Evolutionary conservation across 2,113 vertebrate genomes (phyloP), one percentile per base, ranked within the genome.

Genomic region (Erythrocercus mccallii): DNA sequence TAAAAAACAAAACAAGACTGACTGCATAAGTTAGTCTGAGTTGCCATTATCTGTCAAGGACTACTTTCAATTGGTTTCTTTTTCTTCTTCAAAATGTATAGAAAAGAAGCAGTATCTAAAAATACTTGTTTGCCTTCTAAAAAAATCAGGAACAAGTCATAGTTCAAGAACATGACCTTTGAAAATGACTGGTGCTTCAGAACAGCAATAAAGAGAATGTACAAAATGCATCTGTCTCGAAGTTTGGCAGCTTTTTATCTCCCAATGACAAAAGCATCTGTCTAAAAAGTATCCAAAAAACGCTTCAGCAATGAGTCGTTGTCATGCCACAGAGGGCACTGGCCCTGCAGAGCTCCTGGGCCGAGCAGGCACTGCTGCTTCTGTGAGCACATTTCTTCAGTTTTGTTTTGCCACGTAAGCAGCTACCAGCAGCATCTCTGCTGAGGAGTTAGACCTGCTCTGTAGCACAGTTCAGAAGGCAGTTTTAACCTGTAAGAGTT

Each of bases 201-300:
- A 82, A 87, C 15, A 82, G 53, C 56, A 91, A 80, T n/a, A 58
- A 57, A 40, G 42, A 60, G 31, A 86, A 92, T 0, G 0, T 33
- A 56, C 54, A 69, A 58, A 95, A 68, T 19, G 6, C 15, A 15
- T 56, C 35, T 56, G 6, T 74, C 56, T 35, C 18, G 2, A 85
- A 79, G 45, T 28, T 73, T 44, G 96, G 90, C 91, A 95, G 95
- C 74, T 88, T 95, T 96, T 95, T 91, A 53, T 17, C 68, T 94
- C 81, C 85, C 53, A 73, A 8, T 33, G 90, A 88, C 71, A 90
- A 91, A 94, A 95, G 71, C 57, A 47, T 70, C 71, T 92, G 72
- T 91, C 89, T 81, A 53, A 57, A 40, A 35, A 57, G 30, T 20
- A 69, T 51, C 38, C 22, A 23, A 21, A 71, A 62, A 87, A 33